Percentiles rank a stretch among this genome's conserved stretches.
These are phyloP conservation scores for Paracentrotus lividus DNA, from an alignment of 53 echinoderm and acorn worm species.

Conservation along the genomic window DNA sequence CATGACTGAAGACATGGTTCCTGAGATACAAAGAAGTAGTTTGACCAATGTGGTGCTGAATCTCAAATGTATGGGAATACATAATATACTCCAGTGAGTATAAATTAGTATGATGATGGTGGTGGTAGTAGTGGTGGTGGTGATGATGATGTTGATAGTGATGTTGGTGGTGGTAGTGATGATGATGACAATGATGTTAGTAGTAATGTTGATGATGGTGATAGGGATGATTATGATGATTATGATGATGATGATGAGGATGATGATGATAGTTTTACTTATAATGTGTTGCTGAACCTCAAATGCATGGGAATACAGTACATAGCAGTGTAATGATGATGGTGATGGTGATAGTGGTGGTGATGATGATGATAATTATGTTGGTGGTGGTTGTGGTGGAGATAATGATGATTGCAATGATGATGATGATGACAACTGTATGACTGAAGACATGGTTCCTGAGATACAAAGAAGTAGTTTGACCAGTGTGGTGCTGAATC, in stretches of 20 bases:
- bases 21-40: conserved; percentile 96
- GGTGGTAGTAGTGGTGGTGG: background rate
- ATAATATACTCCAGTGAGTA: conserved; percentile 92
- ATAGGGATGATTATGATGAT: too few species aligned
- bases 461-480: too few species aligned
- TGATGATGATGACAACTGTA: conserved; percentile 10
- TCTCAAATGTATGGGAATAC: conserved; percentile 96
- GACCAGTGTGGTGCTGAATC: conserved; percentile 90
- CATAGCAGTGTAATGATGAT: background rate
- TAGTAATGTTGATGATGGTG: too few species aligned
- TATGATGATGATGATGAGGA: too few species aligned
- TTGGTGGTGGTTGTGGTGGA: conserved; percentile 20
- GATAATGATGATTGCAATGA: conserved; percentile 21
- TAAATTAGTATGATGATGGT: background rate
- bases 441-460: too few species aligned
- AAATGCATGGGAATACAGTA: too few species aligned
- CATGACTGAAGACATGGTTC: conserved; percentile 93
- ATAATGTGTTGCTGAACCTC: too few species aligned
- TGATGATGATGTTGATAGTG: conserved; percentile 26
- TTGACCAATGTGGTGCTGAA: conserved; percentile 94
- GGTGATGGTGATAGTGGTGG: background rate
- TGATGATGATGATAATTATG: conserved; percentile 13
- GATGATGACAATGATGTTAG: too few species aligned
- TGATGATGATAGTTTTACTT: too few species aligned
- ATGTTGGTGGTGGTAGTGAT: too few species aligned